Base-by-base conservation (phyloP, 2,113 vertebrate genomes). In the Eidolon helvum region DNA sequence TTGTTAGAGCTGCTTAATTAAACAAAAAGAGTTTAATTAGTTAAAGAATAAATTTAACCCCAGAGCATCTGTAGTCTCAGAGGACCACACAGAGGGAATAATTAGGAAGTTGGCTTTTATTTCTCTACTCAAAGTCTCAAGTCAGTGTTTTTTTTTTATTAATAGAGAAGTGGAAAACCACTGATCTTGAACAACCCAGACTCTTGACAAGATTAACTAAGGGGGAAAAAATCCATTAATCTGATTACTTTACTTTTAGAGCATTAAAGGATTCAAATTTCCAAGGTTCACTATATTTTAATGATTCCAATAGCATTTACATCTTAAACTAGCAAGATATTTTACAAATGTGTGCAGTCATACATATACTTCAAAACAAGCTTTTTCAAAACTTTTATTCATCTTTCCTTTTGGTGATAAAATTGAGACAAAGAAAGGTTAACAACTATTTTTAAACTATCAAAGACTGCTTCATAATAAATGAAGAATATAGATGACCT, bases 21-120 rank as follows among this genome's bases (percentile, higher is more conserved):
- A 95, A 96, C 77, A 85, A 78, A 55, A 78, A 87, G 38, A 69
- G 85, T 94, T 96, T 97, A 96, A 97, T 97, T 97, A 84, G 86
- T 95, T 97, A 96, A 97, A 96, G 91, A 96, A 83, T 93, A 96
- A 97, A 22, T 97, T 97, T 97, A 97, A 94, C 95, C 89, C 50
- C 68, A 94, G 53, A 93, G 96, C 86, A 96, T 12, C 65, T 83
- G 10, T 74, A 22, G 50, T 97, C 94, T 97, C 96, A 53, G 69
- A 96, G 91, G 97, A 80, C 68, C 69, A 77, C 10, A 0, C 91
- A 87, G 86, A 94, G 88, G 78, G 82, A 91, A 93, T 96, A 97
- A 96, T 96, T 97, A 96, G 72, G 63, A 94, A 91, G 48, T 53
- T 72, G 43, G 45, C 45, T 97, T 97, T 95, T 94, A 89, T 95